A percentile compares a stretch with the other conserved stretches of the same genome.
phyloP scores from a whole-genome alignment of 2,888 invertebrate genomes.

The Luffia ferchaultella region DNA sequence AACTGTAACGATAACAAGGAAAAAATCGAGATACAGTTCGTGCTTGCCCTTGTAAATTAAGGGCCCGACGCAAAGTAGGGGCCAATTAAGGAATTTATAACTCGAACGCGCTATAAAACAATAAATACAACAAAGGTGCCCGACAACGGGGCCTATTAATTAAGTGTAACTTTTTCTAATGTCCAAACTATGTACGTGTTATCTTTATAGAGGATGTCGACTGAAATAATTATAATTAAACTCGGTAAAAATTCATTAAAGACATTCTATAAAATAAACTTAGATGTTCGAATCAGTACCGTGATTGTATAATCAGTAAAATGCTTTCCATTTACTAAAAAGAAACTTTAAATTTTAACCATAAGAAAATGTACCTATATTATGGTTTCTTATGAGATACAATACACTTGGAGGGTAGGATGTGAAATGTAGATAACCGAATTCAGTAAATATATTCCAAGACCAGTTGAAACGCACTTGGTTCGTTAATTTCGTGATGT shows the following conservation, averaged over 20 bases:
- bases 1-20: slow-evolving; percentile 18
- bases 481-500: not conserved
- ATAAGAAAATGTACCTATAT: not conserved
- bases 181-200: not conserved
- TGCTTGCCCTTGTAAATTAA: slow-evolving; percentile 58
- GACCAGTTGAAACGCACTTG: not conserved
- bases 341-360: not conserved
- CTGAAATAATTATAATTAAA: not conserved
- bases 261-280: no score
- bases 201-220: not conserved
- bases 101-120: slow-evolving; percentile 55
- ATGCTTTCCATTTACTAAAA: not conserved
- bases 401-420: not conserved
- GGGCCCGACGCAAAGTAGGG: slow-evolving; percentile 48
- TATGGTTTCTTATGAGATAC: not conserved
- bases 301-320: no score
- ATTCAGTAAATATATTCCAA: no score
- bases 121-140: slow-evolving; percentile 56
- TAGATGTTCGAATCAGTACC: no score
- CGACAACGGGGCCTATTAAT: slow-evolving; percentile 50
- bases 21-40: slow-evolving; percentile 41
- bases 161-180: slow-evolving; percentile 24
- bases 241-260: not conserved
- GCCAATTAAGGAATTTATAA: slow-evolving; percentile 61
- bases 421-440: no score